Evolutionary conservation across 2,888 invertebrate species (phyloP).

Genomic region (Noctuana brunneofusca): DNA sequence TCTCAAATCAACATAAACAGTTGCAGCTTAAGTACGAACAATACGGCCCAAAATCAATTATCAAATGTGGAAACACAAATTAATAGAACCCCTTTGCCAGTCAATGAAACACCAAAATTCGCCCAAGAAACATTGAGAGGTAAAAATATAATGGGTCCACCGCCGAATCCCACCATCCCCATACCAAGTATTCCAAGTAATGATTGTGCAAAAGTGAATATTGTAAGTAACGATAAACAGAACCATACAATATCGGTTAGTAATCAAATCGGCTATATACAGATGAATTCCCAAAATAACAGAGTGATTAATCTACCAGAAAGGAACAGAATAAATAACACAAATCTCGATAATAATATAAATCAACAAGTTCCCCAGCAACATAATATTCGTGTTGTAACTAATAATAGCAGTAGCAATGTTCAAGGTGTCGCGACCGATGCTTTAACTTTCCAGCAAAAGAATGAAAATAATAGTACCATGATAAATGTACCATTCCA

Average conservation of each 20-base stretch:
- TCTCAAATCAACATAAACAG: conserved; percentile 73
- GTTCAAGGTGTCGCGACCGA: conserved; percentile 63
- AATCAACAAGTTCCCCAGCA: conserved; percentile 73
- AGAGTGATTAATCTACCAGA: conserved; percentile 77
- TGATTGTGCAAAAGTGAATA: conserved; percentile 73
- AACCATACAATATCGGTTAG: conserved; percentile 71
- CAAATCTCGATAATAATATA: conserved; percentile 65
- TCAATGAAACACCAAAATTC: conserved; percentile 69
- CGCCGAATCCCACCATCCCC: conserved; percentile 59
- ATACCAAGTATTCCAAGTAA: conserved; percentile 48
- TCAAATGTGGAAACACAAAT: conserved; percentile 65
- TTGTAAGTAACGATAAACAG: conserved; percentile 67
- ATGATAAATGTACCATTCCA: conserved; percentile 81
- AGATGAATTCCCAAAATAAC: conserved; percentile 72
- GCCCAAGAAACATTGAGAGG: conserved; percentile 66
- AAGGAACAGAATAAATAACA: conserved; percentile 64
- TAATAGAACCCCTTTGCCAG: conserved; percentile 60
- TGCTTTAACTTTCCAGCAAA: conserved; percentile 71
- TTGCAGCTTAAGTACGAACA: conserved; percentile 66
- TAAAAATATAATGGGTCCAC: conserved; percentile 73
- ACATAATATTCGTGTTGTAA: conserved; percentile 76
- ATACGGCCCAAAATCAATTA: conserved; percentile 61
- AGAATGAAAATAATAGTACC: conserved; percentile 67
- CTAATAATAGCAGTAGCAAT: conserved; percentile 65
- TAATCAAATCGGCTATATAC: conserved; percentile 76